phyloP scores from a whole-genome alignment of 2,113 vertebrate genomes.

The Phodopus roborovskii region DNA sequence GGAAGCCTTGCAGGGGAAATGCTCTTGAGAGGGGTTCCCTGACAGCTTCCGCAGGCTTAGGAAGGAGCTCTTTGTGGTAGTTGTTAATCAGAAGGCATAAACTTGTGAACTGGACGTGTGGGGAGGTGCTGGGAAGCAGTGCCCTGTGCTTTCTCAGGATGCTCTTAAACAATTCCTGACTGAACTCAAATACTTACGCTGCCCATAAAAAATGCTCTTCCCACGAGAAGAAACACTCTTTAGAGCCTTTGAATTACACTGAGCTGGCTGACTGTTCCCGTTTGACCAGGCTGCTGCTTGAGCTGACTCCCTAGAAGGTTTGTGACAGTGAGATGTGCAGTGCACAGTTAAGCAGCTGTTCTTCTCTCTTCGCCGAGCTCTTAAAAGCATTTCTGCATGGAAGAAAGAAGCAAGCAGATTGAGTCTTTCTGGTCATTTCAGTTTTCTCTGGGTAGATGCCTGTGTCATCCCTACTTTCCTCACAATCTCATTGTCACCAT shows the following conservation, averaged over 20 bases:
- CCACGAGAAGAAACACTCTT: slow-evolving; percentile 13
- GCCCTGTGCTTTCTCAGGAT: neutral
- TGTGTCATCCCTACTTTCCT: neutral
- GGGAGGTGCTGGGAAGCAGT: neutral
- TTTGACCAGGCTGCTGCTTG: slow-evolving; percentile 23
- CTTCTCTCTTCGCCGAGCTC: neutral
- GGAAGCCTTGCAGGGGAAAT: neutral
- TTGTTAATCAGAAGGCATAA: neutral
- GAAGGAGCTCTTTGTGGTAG: neutral
- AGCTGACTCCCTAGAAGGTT: slow-evolving; percentile 32
- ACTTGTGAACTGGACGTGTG: neutral
- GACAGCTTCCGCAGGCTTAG: neutral
- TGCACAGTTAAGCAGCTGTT: neutral
- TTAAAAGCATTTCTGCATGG: slow-evolving; percentile 6
- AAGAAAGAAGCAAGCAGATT: slow-evolving; percentile 8
- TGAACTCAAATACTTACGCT: slow-evolving; percentile 21
- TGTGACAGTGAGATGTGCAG: slow-evolving; percentile 4
- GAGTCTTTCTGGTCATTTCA: neutral
- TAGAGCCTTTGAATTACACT: slow-evolving; percentile 30
- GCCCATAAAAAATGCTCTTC: neutral
- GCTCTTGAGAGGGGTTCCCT: neutral
- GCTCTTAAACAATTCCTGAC: slow-evolving; percentile 22
- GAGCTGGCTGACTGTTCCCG: neutral
- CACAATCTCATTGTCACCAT: neutral
- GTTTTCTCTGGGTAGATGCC: neutral